Base-by-base conservation (phyloP, 2,888 invertebrate species). In the Aporophyla lueneburgensis region DNA sequence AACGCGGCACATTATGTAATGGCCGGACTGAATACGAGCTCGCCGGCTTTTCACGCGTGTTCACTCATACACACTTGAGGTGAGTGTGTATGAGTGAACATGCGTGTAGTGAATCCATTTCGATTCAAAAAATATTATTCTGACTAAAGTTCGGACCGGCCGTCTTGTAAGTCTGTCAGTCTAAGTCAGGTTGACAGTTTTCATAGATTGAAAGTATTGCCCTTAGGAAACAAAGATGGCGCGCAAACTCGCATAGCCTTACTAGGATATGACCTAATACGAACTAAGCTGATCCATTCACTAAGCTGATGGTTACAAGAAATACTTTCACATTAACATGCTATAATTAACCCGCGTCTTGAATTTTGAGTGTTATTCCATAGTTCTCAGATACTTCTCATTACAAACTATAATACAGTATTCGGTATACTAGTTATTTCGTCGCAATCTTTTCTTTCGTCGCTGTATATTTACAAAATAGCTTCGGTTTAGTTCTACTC, bases 381-480 rank as follows among this genome's bases (percentile, higher is more conserved):
- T 46, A 9, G 43, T 46, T 10, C 43, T 10, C 10, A 12, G 10
- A 2, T 46, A 9, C 43, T 46, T 7, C 43, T 43, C 43, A 9
- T 43, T 43, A 43, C 1, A 7, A 43, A 9, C 43, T 7, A 33
- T 33, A 33, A 33, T 33, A 43, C 43, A 46, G 1, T 46, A 46
- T 46, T 46, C 10, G 12, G 10, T 46, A 46, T 12, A 46, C 43
- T 46, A 46, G 43, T 10, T 10, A 46, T 10, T 33, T 33, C 1
- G 43, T 46, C 43, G 43, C 21, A 51, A 33, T 19, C 5, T 59
- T 53, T 33, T 53, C 33, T 12, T 33, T 19, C 40, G 10, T 71
- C 16, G 49, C 49, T 51, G 24, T 72, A 27, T 71, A 74, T 59
- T 51, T 43, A 59, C 27, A 72, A 5, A 54, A 33, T 56, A 49